These are phyloP conservation scores for Imbricaverruca yamaguchii DNA, from an alignment of 2,888 invertebrate genomes.

Conservation along the genomic window DNA sequence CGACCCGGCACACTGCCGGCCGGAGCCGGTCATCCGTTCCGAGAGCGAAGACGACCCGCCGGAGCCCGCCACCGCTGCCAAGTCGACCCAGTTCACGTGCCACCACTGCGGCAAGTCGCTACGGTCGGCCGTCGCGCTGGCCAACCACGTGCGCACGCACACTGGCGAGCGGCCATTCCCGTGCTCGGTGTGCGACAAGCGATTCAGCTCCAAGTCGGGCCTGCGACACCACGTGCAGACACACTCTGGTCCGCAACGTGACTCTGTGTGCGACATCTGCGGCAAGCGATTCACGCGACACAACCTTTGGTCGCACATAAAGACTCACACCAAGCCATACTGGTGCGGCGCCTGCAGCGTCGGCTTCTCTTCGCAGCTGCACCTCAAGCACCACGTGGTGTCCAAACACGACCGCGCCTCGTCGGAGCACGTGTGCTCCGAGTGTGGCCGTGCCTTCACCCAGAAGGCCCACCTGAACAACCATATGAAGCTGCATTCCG, in stretches of 20 bases:
- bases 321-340: neutral
- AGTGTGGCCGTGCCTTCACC: neutral
- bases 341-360: neutral
- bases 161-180: neutral
- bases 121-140: neutral
- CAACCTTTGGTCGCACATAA: neutral
- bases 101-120: neutral
- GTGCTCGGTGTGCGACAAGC: neutral
- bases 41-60: neutral
- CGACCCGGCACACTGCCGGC: neutral
- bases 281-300: neutral
- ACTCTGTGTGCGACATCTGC: neutral
- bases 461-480: neutral
- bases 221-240: neutral
- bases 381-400: neutral
- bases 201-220: neutral
- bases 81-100: neutral
- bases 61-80: neutral
- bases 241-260: neutral
- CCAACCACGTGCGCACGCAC: neutral
- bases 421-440: neutral
- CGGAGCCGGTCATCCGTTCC: neutral
- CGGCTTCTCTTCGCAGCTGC: neutral
- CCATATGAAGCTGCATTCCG: neutral
- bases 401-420: neutral